Percentiles rank a stretch among this genome's conserved stretches.
phyloP scores from a whole-genome alignment of 2,888 invertebrate species.

The Agrochola lota region DNA sequence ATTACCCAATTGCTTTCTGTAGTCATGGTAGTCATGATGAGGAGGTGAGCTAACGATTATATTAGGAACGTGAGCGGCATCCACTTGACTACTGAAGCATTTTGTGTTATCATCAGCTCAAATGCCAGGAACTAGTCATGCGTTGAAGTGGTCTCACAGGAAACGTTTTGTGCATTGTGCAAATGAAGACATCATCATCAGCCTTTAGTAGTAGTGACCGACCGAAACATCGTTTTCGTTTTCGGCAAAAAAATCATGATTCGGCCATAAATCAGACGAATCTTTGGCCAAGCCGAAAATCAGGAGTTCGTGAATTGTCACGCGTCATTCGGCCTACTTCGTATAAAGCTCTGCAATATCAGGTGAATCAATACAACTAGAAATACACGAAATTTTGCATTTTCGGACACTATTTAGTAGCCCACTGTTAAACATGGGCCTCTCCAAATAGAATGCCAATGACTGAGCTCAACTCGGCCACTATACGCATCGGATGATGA shows the following conservation, averaged over 20 bases:
- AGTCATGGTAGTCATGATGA: too few species aligned
- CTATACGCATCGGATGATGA: not conserved
- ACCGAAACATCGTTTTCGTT: too few species aligned
- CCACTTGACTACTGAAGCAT: slow-evolving; percentile 32
- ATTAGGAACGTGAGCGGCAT: slow-evolving; percentile 41
- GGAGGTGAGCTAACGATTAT: slow-evolving; percentile 52
- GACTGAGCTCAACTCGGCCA: not conserved
- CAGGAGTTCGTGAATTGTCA: too few species aligned
- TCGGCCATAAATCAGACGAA: too few species aligned
- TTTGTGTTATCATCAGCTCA: slow-evolving; percentile 17
- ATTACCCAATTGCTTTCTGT: slow-evolving; percentile 56
- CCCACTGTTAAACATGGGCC: not conserved
- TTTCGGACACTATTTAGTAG: too few species aligned
- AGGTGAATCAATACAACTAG: too few species aligned
- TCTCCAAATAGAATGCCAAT: not conserved
- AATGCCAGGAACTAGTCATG: slow-evolving; percentile 3
- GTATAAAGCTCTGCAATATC: too few species aligned
- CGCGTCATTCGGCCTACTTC: too few species aligned
- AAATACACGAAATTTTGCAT: too few species aligned
- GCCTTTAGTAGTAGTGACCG: too few species aligned
- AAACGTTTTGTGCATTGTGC: not conserved
- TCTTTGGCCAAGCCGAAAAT: too few species aligned
- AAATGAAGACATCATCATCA: slow-evolving; percentile 6
- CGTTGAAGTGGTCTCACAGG: slow-evolving; percentile 13
- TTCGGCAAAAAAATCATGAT: too few species aligned